phyloP scores from a whole-genome alignment of 2,113 vertebrate genomes.

The Boulengeromyrus knoepffleri region DNA sequence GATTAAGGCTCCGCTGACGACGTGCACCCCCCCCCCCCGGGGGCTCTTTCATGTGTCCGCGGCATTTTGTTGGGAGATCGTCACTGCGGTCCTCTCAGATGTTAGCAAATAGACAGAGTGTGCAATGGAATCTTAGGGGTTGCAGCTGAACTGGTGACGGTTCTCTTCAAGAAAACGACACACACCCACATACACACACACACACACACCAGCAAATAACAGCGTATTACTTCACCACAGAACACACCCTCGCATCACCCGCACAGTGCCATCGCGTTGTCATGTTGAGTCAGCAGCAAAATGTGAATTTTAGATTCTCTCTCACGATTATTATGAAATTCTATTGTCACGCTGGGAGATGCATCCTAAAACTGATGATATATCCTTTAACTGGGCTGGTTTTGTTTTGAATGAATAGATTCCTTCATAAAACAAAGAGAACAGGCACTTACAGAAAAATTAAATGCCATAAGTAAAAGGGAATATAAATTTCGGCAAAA shows the following conservation, averaged over 20 bases:
- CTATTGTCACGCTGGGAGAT: slow-evolving; percentile 7
- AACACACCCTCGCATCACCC: background rate
- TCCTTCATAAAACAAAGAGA: background rate
- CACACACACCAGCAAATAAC: background rate
- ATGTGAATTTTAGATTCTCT: background rate
- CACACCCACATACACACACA: background rate
- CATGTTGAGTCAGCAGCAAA: background rate
- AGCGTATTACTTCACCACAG: background rate
- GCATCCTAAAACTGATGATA: background rate
- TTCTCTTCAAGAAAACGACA: background rate
- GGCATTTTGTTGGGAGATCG: background rate
- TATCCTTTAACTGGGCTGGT: background rate
- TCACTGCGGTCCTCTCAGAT: background rate
- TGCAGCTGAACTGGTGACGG: background rate
- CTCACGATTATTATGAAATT: slow-evolving; percentile 5
- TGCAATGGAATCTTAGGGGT: background rate
- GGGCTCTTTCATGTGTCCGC: background rate
- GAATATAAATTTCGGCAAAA: background rate
- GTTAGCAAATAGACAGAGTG: background rate
- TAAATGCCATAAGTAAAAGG: background rate
- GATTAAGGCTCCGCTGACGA: slow-evolving; percentile 22
- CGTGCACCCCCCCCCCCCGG: background rate
- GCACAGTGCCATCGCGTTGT: background rate
- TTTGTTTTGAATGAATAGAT: background rate
- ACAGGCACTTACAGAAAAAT: background rate